Base-by-base conservation (phyloP, 2,888 invertebrate genomes). In the Hydriomena furcata region DNA sequence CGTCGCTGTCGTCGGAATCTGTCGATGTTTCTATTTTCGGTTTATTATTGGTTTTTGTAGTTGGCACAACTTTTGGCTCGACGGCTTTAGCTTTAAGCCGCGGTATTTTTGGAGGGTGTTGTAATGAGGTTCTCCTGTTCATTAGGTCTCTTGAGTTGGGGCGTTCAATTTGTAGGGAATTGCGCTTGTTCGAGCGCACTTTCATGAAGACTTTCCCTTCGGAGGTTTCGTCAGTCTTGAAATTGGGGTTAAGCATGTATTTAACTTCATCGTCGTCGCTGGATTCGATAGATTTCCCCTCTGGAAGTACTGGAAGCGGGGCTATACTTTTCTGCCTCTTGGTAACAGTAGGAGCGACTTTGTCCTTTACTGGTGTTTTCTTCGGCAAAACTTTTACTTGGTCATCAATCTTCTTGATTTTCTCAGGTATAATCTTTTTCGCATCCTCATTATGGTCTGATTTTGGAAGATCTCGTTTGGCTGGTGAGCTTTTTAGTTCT, bases 171-270 rank as follows among this genome's bases (percentile, higher is more conserved):
- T 85, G 84, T 2, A 90, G 65, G 0, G 89, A 89, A 47, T 73
- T 85, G 1, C 88, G 82, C 51, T 86, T 90, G 10, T 76, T 76
- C 0, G 83, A 82, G 42, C 77, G 73, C 1, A 89, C 77, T 64
- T 82, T 83, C 81, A 84, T 77, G 47, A 88, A 89, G 7, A 73
- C 59, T 59, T 83, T 84, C 2, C 64, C 70, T 59, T 80, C 81
- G 0, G 55, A 44, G 1, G 66, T 65, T 5, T 79, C 73, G 1
- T 80, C 76, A 1, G 63, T 58, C 65, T 78, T 78, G 48, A 76
- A 83, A 50, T 85, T 68, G 1, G 90, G 90, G 51, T 89, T 89
- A 0, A 89, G 61, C 90, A 90, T 90, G 55, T 90, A 90, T 25
- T 88, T 70, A 1, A 85, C 65, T 46, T 88, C 89, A 23, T 89